These are phyloP conservation scores for Clivina fossor DNA, from an alignment of 2,888 invertebrate species.

Conservation along the genomic window DNA sequence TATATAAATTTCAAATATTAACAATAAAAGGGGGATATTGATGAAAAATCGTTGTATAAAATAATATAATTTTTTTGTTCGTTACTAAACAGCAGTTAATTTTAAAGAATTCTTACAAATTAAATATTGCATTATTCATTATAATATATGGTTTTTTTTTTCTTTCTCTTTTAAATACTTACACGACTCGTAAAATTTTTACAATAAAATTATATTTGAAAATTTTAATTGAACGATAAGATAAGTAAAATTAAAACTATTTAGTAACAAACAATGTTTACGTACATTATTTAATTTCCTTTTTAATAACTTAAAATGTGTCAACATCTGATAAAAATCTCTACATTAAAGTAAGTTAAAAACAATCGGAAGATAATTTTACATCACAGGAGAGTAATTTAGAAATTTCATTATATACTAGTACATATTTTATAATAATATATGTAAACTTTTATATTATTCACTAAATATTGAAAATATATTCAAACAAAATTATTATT, in stretches of 20 bases:
- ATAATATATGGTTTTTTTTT: not conserved
- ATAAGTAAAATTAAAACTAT: no score
- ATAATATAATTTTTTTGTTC: constrained; percentile 11
- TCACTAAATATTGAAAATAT: constrained; percentile 5
- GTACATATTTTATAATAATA: constrained; percentile 29
- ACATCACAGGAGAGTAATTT: constrained; percentile 31
- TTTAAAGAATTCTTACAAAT: not conserved
- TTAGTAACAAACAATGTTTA: constrained; percentile 27
- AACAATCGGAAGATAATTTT: constrained; percentile 27
- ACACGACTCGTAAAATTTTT: not conserved
- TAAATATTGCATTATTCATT: not conserved
- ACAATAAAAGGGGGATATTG: not conserved
- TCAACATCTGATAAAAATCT: constrained; percentile 22
- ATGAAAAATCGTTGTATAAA: constrained; percentile 12
- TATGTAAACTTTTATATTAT: constrained; percentile 5
- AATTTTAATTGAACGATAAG: constrained; percentile 4
- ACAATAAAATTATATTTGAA: not conserved
- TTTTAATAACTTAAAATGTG: constrained; percentile 15
- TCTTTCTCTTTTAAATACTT: not conserved
- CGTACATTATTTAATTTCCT: constrained; percentile 1
- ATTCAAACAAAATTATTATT: not conserved
- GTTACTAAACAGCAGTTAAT: constrained; percentile 25
- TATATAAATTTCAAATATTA: constrained; percentile 5
- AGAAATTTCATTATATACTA: constrained; percentile 22
- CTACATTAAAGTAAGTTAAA: constrained; percentile 20